phyloP scores from a whole-genome alignment of 1,140 invertebrate genomes.

The Kradibia gibbosae region DNA sequence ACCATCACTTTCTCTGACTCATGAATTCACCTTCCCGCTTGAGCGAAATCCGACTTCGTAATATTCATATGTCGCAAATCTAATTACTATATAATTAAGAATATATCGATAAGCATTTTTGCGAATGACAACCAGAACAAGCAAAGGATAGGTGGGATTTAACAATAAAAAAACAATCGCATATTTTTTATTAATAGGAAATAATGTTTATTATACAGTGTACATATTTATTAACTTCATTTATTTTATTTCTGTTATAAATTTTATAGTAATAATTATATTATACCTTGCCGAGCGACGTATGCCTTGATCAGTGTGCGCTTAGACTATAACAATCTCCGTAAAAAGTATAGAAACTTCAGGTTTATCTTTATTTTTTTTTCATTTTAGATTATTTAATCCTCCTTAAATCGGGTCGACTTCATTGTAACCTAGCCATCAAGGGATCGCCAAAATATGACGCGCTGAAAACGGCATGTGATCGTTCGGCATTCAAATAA shows the following conservation, averaged over 20 bases:
- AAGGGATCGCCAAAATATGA: slow-evolving; percentile 59
- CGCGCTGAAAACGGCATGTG: slow-evolving; percentile 50
- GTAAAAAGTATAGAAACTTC: slow-evolving; percentile 73
- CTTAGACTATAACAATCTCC: slow-evolving; percentile 73
- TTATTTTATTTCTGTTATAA: slow-evolving; percentile 73
- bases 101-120: not conserved
- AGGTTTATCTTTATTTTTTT: slow-evolving; percentile 64
- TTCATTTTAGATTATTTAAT: slow-evolving; percentile 59
- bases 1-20: too few species aligned
- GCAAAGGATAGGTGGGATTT: too few species aligned
- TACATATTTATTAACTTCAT: slow-evolving; percentile 73
- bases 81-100: not conserved
- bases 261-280: slow-evolving; percentile 73
- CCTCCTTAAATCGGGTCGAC: slow-evolving; percentile 45
- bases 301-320: slow-evolving; percentile 72
- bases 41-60: too few species aligned
- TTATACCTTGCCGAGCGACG: slow-evolving; percentile 72
- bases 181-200: slow-evolving; percentile 70
- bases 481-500: slow-evolving; percentile 72
- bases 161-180: not conserved
- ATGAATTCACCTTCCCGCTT: too few species aligned
- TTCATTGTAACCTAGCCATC: slow-evolving; percentile 41
- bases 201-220: slow-evolving; percentile 74
- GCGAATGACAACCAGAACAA: not conserved
- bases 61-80: too few species aligned